Base-by-base conservation (phyloP, 1,140 invertebrate genomes). In the Macrobrachium nipponense region DNA sequence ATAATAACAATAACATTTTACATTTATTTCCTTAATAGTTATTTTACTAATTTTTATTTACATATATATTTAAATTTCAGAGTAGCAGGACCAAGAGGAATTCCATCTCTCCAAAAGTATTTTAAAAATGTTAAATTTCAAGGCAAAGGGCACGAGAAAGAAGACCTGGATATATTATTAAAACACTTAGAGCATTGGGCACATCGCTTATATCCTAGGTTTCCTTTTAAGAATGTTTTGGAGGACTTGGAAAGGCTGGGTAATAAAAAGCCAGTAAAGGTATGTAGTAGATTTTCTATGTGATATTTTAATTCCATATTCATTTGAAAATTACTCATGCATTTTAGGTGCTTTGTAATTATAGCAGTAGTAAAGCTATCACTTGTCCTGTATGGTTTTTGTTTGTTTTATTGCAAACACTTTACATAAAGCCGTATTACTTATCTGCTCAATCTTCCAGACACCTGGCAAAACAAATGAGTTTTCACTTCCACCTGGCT, bases 131-230 rank as follows among this genome's bases (percentile, higher is more conserved):
- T 97, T 72, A 95, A 96, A 91, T 89, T 75, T 77, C 93, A 94
- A 91, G 97, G 97, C 75, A 95, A 95, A 92, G 96, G 96, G 2
- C 92, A 95, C 91, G 97, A 98, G 92, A 94, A 94, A 86, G 91
- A 95, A 87, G 97, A 99, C 92, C 92, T 99, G 18, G 93, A 96
- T 90, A 90, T 94, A 73, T 91, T 98, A 0, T 93, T 99, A 92
- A 94, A 95, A 64, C 95, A 94, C 89, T 90, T 98, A 78, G 96
- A 98, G 89, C 97, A 98, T 90, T 99, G 98, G n/a, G 95, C 94
- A 4, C 97, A 98, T 90, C 93, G 97, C 84, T 90, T 98, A 68
- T 98, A 95, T 92, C 97, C 97, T 2, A 97, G 95, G 90, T 95
- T 95, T 89, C 93, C 94, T 27, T 98, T 98, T 92, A 95, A 96